These are phyloP conservation scores for Carabus problematicus DNA, from an alignment of 2,888 invertebrate genomes.

Conservation along the genomic window DNA sequence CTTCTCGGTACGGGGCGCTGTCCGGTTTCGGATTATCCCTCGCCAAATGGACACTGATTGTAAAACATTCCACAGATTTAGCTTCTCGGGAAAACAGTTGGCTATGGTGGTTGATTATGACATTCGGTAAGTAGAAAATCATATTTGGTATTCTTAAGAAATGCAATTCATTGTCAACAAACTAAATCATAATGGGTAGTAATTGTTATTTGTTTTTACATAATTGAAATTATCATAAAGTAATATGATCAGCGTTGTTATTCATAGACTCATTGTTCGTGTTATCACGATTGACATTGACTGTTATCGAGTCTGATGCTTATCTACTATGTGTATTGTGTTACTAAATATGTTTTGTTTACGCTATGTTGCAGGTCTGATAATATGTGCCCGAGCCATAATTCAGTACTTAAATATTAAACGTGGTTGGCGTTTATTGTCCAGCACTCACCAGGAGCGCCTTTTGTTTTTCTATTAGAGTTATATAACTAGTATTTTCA, in stretches of 20 bases:
- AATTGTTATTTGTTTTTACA: not conserved
- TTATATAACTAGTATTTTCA: constrained; percentile 24
- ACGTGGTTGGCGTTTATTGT: constrained; percentile 85
- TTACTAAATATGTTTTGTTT: constrained; percentile 42
- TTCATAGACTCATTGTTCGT: not conserved
- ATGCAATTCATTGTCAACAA: constrained; percentile 11
- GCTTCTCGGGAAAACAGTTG: constrained; percentile 88
- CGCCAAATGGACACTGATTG: constrained; percentile 94
- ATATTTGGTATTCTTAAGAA: not conserved
- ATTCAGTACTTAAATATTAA: constrained; percentile 90
- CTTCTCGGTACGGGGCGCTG: constrained; percentile 89
- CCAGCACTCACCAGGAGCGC: constrained; percentile 86
- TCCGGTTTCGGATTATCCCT: constrained; percentile 92
- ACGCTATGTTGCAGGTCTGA: constrained; percentile 67
- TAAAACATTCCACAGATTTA: constrained; percentile 88
- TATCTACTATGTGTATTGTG: constrained; percentile 12
- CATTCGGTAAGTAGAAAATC: constrained; percentile 71
- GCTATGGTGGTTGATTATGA: constrained; percentile 93
- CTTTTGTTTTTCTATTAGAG: constrained; percentile 83
- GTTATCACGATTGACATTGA: constrained; percentile 5
- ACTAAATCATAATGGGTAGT: constrained; percentile 38
- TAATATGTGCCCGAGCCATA: constrained; percentile 86
- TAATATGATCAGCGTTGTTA: constrained; percentile 1
- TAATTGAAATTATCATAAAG: too few species aligned
- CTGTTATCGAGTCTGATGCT: not conserved